Base-by-base conservation (phyloP, 1,140 invertebrate species). In the Sweltsa coloradensis region DNA sequence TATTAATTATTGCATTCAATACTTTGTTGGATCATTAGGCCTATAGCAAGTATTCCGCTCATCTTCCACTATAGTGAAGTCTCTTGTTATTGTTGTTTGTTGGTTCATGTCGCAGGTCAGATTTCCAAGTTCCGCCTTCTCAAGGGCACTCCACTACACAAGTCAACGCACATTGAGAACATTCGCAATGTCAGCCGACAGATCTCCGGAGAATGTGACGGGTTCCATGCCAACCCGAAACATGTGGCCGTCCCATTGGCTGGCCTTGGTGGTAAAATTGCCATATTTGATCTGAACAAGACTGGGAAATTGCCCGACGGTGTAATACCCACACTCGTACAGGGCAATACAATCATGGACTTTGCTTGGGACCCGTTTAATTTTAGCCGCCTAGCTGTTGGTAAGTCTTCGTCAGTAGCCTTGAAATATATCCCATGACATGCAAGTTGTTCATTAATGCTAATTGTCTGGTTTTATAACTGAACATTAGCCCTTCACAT, bases 301-400 rank as follows among this genome's bases (percentile, higher is more conserved):
- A 77, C 83, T 0, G 83, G 88, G 1, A 71, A 79, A 52, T 67
- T 91, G 24, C 75, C 85, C 0, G 85, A 91, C 63, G 79, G 85
- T 49, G 83, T 87, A 0, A 78, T 85, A 55, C 86, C 87, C 21
- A 79, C 83, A n/a, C 66, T 97, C 49, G 79, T 95, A 14, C 88
- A 94, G 63, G 81, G 86, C 21, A 81, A 78, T 47, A 88, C 83
- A 52, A 79, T 94, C 5, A 85, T 89, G 74, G 91, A 97, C 67
- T 96, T 93, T 66, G 75, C 80, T 40, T 96, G 88, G 85, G 89
- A 97, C 74, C 91, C 91, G 2, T 95, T 94, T 61, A 71, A 89
- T 64, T 75, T 81, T 60, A 69, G 72, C 36, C 72, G 82, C 41
- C 69, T 97, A 34, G 78, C 86, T 49, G 87, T 92, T 36, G 78